These are phyloP conservation scores for Eremobia ochroleuca DNA, from an alignment of 2,888 invertebrate genomes.

Conservation along the genomic window DNA sequence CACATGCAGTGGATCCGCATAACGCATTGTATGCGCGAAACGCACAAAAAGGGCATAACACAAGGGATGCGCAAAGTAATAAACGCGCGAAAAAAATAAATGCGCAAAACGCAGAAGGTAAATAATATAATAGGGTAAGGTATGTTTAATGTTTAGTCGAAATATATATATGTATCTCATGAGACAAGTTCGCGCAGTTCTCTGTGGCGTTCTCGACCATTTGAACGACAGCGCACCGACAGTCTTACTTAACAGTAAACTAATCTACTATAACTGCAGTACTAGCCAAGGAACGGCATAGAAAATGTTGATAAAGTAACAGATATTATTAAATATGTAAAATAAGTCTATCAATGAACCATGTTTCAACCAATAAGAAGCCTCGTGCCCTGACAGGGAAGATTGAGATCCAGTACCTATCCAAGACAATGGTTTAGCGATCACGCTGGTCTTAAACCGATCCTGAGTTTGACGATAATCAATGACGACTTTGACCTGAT, in stretches of 20 bases:
- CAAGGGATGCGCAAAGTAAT: neutral
- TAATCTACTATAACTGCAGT: constrained; percentile 66
- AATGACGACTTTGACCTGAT: neutral
- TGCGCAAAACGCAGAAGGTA: neutral
- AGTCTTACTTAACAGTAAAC: constrained; percentile 64
- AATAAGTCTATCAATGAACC: neutral
- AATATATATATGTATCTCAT: constrained; percentile 13
- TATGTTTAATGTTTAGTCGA: neutral
- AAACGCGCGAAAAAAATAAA: neutral
- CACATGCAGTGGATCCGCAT: neutral
- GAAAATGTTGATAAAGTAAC: constrained; percentile 34
- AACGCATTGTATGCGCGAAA: neutral
- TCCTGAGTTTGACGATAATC: neutral
- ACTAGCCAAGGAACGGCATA: constrained; percentile 53
- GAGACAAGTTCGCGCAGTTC: neutral
- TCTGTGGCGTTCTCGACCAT: constrained; percentile 28
- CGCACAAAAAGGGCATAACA: neutral
- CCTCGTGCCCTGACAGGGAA: neutral
- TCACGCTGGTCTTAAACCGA: neutral
- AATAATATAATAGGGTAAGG: neutral
- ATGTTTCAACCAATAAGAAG: neutral
- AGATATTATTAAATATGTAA: neutral
- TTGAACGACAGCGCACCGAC: constrained; percentile 55
- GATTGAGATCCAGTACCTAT: neutral
- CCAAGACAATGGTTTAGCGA: neutral